Evolutionary conservation across 2,113 vertebrate species (phyloP).

Genomic region (Nyctibius bracteatus): DNA sequence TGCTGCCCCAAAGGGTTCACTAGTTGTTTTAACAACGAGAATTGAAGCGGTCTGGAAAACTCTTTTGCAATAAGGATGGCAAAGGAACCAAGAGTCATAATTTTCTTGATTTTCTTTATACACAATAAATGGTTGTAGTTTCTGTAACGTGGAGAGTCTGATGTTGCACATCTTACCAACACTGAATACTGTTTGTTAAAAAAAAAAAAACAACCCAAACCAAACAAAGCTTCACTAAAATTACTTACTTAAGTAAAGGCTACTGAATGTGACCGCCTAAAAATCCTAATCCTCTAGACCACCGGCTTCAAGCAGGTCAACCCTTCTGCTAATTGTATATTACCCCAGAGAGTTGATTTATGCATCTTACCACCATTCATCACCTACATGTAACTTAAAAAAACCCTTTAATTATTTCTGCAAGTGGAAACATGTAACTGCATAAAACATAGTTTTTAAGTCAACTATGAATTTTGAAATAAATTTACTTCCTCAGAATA

Average conservation of each 20-base stretch:
- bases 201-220: not conserved
- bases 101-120: not conserved
- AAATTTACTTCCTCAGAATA: not conserved
- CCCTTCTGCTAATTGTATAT: not conserved
- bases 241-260: not conserved
- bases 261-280: not conserved
- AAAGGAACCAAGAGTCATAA: not conserved
- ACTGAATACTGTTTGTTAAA: rapidly evolving
- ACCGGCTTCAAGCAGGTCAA: not conserved
- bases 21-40: not conserved
- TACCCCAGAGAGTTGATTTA: not conserved
- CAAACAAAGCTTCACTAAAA: not conserved
- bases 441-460: not conserved
- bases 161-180: not conserved
- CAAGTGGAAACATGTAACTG: not conserved
- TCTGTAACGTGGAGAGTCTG: not conserved
- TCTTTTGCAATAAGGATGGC: not conserved
- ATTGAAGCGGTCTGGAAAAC: rapidly evolving
- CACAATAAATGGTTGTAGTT: not conserved
- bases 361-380: not conserved
- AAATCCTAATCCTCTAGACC: not conserved
- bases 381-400: not conserved
- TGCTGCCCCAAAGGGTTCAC: not conserved
- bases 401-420: not conserved
- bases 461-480: not conserved